Percentiles rank a stretch among this genome's conserved stretches.
phyloP scores from a whole-genome alignment of 2,113 vertebrate genomes.

The Macquaria ambigua region DNA sequence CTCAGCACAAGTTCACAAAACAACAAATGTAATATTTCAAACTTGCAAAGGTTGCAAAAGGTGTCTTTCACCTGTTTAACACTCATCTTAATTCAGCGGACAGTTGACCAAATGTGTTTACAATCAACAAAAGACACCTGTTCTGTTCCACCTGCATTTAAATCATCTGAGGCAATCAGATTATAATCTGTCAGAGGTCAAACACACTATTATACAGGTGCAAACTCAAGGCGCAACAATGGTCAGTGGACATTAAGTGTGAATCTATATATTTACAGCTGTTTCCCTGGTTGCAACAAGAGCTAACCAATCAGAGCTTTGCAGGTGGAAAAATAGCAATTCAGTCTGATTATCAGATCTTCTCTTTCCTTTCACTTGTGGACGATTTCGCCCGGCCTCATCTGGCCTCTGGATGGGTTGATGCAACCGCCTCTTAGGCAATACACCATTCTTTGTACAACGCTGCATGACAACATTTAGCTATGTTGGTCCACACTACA shows the following conservation, averaged over 20 bases:
- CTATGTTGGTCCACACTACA: not conserved
- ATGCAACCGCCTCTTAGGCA: not conserved
- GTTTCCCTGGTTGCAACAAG: not conserved
- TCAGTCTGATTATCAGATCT: not conserved
- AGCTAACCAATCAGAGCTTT: not conserved
- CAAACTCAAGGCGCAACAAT: not conserved
- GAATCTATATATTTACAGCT: not conserved
- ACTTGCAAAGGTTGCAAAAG: not conserved
- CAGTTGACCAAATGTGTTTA: slow-evolving; percentile 13
- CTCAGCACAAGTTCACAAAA: not conserved
- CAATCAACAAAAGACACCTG: slow-evolving; percentile 1
- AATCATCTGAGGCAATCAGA: slow-evolving; percentile 35
- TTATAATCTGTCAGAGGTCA: slow-evolving; percentile 42
- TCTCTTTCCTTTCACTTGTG: not conserved
- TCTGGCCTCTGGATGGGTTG: not conserved
- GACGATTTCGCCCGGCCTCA: not conserved
- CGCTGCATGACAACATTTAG: not conserved
- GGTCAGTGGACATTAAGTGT: no score
- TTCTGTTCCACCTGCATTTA: slow-evolving; percentile 30
- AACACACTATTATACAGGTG: not conserved
- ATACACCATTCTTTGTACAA: not conserved
- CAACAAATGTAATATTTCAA: not conserved
- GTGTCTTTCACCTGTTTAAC: not conserved
- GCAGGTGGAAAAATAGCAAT: not conserved
- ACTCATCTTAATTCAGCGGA: not conserved